These are phyloP conservation scores for Frieseomelitta varia DNA, from an alignment of 1,140 invertebrate genomes.

Conservation along the genomic window DNA sequence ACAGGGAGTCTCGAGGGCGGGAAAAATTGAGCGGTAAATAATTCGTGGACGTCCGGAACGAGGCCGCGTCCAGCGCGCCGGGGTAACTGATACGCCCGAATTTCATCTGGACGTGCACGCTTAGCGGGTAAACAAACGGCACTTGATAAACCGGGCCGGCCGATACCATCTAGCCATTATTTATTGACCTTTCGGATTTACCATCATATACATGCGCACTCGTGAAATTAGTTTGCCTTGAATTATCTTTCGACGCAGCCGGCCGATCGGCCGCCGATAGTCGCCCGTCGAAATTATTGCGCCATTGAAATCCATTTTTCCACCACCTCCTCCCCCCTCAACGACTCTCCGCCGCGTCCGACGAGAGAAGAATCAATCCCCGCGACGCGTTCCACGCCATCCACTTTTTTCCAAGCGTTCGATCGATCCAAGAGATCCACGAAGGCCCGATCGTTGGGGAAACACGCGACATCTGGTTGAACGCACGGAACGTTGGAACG, in stretches of 20 bases:
- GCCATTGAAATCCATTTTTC: conserved; percentile 65
- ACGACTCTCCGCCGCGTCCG: neutral
- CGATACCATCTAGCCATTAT: conserved; percentile 65
- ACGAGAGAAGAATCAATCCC: neutral
- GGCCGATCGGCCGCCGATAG: conserved; percentile 39
- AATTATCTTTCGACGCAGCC: conserved; percentile 64
- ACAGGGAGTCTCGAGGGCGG: neutral
- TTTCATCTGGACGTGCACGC: conserved; percentile 54
- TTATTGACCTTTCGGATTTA: conserved; percentile 67
- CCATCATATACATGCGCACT: conserved; percentile 49
- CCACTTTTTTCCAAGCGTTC: neutral
- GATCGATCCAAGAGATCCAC: neutral
- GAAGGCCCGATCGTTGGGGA: neutral
- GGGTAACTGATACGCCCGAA: conserved; percentile 58
- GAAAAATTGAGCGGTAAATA: conserved; percentile 64
- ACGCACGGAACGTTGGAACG: neutral
- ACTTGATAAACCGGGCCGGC: conserved; percentile 63
- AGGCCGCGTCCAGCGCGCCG: conserved; percentile 4
- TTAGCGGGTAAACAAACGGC: conserved; percentile 66
- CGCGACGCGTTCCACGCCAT: neutral
- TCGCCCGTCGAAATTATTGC: conserved; percentile 61
- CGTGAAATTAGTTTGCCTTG: conserved; percentile 66
- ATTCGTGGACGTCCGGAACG: conserved; percentile 33
- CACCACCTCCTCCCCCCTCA: neutral
- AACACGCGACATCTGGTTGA: neutral